Evolutionary conservation across 2,113 vertebrate genomes (phyloP).

Genomic region (Hyperoodon ampullatus): DNA sequence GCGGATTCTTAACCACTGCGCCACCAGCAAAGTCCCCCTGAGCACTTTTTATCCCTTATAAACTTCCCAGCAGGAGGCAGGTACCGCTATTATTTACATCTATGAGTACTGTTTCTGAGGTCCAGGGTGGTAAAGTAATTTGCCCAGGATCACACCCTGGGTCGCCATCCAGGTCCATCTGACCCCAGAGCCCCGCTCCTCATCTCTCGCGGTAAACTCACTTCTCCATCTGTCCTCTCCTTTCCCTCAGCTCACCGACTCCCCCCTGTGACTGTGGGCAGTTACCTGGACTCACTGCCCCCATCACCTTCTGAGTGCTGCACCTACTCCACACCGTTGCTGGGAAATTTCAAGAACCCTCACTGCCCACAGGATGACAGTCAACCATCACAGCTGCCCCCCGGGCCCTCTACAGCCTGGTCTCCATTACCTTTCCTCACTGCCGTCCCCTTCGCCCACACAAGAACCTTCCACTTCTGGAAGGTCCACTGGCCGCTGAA

Average conservation of each 20-base stretch:
- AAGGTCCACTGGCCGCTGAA: neutral
- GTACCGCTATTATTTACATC: neutral
- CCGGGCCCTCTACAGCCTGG: neutral
- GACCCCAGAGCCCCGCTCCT: neutral
- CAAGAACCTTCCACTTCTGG: neutral
- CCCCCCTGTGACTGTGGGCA: neutral
- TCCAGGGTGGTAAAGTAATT: neutral
- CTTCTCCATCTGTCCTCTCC: neutral
- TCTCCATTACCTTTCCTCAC: neutral
- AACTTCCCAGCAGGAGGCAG: neutral
- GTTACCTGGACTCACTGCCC: neutral
- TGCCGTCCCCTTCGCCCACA: neutral
- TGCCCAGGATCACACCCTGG: neutral
- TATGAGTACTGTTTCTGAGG: neutral
- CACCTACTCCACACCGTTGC: rapidly evolving
- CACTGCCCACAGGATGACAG: neutral
- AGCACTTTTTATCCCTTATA: neutral
- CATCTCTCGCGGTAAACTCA: rapidly evolving
- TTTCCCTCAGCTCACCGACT: neutral
- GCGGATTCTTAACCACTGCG: too few relatives aligned
- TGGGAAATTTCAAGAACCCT: neutral
- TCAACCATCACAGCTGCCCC: neutral
- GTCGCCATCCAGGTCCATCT: too few relatives aligned
- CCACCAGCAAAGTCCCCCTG: neutral
- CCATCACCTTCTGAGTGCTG: neutral